Base-by-base conservation (phyloP, 2,888 invertebrate genomes). In the Campoplex nolae region DNA sequence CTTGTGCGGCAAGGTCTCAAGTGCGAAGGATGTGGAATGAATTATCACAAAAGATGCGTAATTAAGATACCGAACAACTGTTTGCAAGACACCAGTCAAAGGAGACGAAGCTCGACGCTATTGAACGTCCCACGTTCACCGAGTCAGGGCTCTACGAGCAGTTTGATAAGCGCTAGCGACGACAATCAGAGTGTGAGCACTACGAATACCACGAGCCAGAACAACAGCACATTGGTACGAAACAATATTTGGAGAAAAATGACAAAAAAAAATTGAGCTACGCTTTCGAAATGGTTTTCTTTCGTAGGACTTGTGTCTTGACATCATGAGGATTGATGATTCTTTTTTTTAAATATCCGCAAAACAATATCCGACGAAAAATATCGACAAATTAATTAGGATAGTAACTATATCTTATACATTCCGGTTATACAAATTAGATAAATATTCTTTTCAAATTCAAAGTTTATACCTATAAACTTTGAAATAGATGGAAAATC, bases 21-120 rank as follows among this genome's bases (percentile, higher is more conserved):
- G 95, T 99, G 99, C 95, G 99, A 99, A 96, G 99, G 99, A 90
- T 99, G 99, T 95, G 98, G 99, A 18, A 96, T 98, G 93, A 99
- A 99, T 95, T 99, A 98, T 95, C 99, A 99, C 96, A 99, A 99
- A 95, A 96, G 99, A 75, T 99, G 98, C 95, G 98, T 98, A 71
- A 98, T 99, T 89, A 99, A 99, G 95, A 98, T 99, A 89, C 99
- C 99, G 74, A 99, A 99, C 94, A 99, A 99, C 95, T 99, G 99
- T 95, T 97, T 97, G 82, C 96, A 96, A 89, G 93, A 94, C 83
- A 86, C 88, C 38, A 92, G 90, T 84, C 93, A 93, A 76, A 91
- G 94, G 77, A 88, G 94, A 85, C 91, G 93, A 48, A 94, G 94
- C 85, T 94, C 94, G 48, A 92, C 94, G 51, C 90, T 94, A 87